phyloP scores from a whole-genome alignment of 2,113 vertebrate species.

The Callocephalon fimbriatum region DNA sequence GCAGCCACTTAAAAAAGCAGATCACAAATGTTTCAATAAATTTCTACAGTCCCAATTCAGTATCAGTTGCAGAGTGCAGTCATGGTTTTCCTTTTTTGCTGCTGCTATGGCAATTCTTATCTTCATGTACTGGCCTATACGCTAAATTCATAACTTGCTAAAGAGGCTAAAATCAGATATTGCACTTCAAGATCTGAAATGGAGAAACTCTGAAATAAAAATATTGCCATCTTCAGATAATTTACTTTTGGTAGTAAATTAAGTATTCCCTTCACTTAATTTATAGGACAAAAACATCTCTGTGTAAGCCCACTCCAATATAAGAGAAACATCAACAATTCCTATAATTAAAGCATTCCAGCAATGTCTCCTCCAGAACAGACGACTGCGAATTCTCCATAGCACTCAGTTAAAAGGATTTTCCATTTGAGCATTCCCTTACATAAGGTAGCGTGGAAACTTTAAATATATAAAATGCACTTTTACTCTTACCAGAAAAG shows the following conservation, averaged over 20 bases:
- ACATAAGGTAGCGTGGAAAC: neutral
- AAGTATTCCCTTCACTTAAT: neutral
- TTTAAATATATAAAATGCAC: neutral
- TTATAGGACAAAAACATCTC: neutral
- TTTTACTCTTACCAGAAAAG: conserved; percentile 91
- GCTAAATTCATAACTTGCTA: neutral
- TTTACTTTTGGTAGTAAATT: neutral
- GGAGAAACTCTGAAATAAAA: neutral
- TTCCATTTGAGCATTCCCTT: neutral
- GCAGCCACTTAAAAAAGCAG: neutral
- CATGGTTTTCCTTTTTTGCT: neutral
- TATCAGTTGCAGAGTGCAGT: neutral
- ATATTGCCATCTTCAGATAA: neutral
- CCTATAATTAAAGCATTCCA: neutral
- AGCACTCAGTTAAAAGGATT: neutral
- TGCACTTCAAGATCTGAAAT: neutral
- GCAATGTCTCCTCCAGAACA: neutral
- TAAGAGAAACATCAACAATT: neutral
- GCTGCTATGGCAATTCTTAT: neutral
- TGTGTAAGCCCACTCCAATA: neutral
- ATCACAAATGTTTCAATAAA: neutral
- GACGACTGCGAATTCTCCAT: neutral
- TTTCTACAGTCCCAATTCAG: neutral
- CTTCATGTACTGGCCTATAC: neutral
- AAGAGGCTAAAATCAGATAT: neutral